Conservation (phyloP, 2,797 vertebrate genomes). For the Acanthornis magna region DNA sequence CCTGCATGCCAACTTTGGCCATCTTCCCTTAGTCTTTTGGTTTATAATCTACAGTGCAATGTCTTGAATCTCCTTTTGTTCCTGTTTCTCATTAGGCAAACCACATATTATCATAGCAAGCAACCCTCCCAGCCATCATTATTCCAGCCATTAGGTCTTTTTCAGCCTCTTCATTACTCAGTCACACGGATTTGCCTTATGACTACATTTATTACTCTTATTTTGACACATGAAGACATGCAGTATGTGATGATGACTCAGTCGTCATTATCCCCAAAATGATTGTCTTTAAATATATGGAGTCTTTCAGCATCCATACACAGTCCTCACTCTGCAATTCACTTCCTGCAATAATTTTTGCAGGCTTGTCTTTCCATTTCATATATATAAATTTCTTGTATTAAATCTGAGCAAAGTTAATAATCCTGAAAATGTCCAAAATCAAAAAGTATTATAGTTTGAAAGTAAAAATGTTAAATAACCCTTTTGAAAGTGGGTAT, state of each 20-base stretch:
- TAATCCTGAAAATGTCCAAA: constrained; percentile 36
- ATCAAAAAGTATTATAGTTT: constrained; percentile 27
- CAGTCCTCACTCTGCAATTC: not conserved
- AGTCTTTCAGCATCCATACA: not conserved
- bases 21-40: not conserved
- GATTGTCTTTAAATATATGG: not conserved
- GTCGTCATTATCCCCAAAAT: not conserved
- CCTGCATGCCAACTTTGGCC: not conserved
- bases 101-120: not conserved
- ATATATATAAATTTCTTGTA: not conserved
- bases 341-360: not conserved
- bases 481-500: not conserved
- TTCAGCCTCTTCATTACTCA: constrained; percentile 11
- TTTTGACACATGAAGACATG: not conserved
- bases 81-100: not conserved
- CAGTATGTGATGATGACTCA: constrained; percentile 41
- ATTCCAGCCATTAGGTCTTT: constrained; percentile 26
- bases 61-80: not conserved
- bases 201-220: constrained; percentile 30
- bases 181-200: constrained; percentile 23
- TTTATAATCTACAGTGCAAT: not conserved
- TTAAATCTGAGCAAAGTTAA: constrained; percentile 36
- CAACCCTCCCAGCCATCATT: constrained; percentile 1
- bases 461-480: constrained; percentile 20
- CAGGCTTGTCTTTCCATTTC: not conserved